A percentile compares a stretch with the other conserved stretches of the same genome.
Evolutionary conservation across 2,888 invertebrate genomes (phyloP).

Genomic region (Pseudolycoriella hygida): DNA sequence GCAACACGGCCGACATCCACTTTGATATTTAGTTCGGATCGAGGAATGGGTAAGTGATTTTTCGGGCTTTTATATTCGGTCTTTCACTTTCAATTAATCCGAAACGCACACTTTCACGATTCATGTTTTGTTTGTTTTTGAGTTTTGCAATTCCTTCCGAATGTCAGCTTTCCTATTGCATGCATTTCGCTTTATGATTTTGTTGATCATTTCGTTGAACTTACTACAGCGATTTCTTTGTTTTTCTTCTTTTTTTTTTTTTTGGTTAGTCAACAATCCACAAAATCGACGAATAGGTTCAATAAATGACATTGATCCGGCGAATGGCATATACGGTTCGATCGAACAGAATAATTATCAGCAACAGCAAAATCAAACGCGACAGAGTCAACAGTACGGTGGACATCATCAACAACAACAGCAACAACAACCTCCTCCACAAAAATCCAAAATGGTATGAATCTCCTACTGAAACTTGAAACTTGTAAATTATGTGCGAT

Average conservation of each 20-base stretch:
- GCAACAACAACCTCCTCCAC: conserved; percentile 5
- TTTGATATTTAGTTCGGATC: conserved; percentile 68
- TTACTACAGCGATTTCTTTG: background rate
- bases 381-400: conserved; percentile 20
- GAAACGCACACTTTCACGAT: no score
- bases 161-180: background rate
- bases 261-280: conserved; percentile 20
- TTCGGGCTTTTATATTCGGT: background rate
- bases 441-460: conserved; percentile 15
- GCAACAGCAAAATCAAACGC: conserved; percentile 19
- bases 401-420: conserved; percentile 16
- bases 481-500: no score
- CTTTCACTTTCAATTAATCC: no score
- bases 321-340: conserved; percentile 74
- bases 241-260: background rate
- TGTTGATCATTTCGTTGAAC: conserved; percentile 5
- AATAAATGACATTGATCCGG: conserved; percentile 89
- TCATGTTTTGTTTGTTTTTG: no score
- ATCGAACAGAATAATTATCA: conserved; percentile 26
- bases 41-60: conserved; percentile 39
- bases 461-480: no score
- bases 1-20: conserved; percentile 64
- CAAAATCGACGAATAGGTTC: conserved; percentile 60
- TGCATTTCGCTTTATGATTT: background rate
- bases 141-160: no score